Conservation (phyloP, 2,113 vertebrate genomes). For the Lasiurus cinereus region DNA sequence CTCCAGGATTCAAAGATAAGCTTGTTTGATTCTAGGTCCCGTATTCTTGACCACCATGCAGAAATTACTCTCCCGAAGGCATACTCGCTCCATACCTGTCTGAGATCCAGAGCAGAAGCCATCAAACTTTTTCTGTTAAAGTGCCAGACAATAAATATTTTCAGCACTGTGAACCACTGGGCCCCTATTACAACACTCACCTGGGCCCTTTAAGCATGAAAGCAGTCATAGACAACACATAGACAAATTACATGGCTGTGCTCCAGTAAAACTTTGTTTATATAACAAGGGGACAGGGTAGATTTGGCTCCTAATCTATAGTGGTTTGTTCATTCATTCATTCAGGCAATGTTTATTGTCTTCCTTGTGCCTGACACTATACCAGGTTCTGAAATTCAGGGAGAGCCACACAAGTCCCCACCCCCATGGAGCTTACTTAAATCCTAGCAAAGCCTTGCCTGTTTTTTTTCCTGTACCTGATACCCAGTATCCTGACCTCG, state of each 20-base stretch:
- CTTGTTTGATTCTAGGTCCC: background rate
- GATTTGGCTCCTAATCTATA: background rate
- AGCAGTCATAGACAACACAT: background rate
- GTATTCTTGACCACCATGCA: background rate
- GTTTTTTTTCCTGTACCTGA: background rate
- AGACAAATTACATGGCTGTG: background rate
- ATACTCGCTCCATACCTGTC: background rate
- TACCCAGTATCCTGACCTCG: background rate
- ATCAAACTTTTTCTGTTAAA: background rate
- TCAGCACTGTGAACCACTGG: background rate
- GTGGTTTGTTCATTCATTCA: background rate
- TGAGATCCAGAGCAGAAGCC: background rate
- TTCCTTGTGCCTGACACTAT: background rate
- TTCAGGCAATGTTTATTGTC: background rate
- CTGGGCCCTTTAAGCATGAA: background rate
- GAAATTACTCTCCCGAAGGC: background rate
- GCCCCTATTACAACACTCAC: background rate
- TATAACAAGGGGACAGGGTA: background rate
- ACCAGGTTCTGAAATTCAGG: background rate
- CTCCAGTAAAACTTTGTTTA: slow-evolving; percentile 29
- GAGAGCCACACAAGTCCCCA: background rate
- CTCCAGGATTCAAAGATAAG: background rate
- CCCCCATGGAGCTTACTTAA: background rate
- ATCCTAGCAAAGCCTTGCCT: background rate
- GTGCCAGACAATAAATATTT: background rate